Conservation (phyloP, 2,113 vertebrate genomes). For the Panthera tigris region DNA sequence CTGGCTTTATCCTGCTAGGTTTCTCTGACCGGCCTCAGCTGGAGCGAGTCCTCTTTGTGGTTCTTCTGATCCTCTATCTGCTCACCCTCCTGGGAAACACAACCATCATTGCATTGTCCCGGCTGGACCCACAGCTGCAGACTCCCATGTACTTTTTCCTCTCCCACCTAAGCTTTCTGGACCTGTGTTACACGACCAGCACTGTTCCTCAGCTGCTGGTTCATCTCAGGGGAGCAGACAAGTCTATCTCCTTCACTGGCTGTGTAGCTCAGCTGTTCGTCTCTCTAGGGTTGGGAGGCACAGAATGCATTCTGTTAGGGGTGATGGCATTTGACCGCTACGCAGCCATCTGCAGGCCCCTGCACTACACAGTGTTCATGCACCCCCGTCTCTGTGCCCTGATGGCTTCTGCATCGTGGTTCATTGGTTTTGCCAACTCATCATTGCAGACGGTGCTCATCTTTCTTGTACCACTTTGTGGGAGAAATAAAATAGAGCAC, state of each 20-base stretch:
- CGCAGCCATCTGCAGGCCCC: too few relatives aligned
- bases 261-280: slow-evolving; percentile 42
- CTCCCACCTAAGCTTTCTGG: background rate
- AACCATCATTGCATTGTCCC: background rate
- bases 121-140: background rate
- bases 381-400: too few relatives aligned
- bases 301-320: too few relatives aligned
- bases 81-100: background rate
- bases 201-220: background rate
- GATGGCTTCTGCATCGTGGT: too few relatives aligned
- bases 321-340: too few relatives aligned
- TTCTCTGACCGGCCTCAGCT: background rate
- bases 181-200: background rate
- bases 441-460: too few relatives aligned
- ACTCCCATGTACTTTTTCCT: background rate
- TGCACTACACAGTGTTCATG: too few relatives aligned
- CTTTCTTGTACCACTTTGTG: too few relatives aligned
- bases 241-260: slow-evolving; percentile 2
- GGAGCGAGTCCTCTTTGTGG: background rate
- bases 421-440: too few relatives aligned
- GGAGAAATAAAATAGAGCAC: too few relatives aligned
- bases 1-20: slow-evolving; percentile 37
- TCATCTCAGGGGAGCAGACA: background rate
- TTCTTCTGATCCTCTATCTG: background rate
- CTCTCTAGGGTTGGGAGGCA: background rate